A percentile compares a stretch with the other conserved stretches of the same genome.
Conservation (phyloP, 2,888 invertebrate species). For the Parasteatoda lunata region DNA sequence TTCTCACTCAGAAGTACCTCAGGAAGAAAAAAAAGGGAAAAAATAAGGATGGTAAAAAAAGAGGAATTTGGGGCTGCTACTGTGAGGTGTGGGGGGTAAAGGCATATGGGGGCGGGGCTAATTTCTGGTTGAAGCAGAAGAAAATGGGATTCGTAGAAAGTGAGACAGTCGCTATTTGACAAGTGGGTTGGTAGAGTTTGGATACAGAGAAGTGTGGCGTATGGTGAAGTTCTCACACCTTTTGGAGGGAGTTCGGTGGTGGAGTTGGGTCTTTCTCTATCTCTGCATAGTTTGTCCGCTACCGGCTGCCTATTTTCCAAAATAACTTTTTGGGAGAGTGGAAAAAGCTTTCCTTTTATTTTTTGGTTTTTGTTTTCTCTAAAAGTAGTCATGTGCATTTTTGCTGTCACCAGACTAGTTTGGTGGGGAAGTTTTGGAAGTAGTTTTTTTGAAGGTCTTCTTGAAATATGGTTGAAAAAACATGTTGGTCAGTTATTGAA, state of each 20-base stretch:
- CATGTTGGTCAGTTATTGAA: neutral
- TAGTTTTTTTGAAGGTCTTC: neutral
- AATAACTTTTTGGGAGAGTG: conserved; percentile 24
- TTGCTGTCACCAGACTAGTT: neutral
- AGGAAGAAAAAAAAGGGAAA: neutral
- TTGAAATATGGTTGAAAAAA: neutral
- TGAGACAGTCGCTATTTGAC: conserved; percentile 66
- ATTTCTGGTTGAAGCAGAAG: conserved; percentile 61
- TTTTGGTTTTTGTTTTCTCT: neutral
- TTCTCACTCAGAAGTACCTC: conserved; percentile 12
- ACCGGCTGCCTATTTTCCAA: conserved; percentile 45
- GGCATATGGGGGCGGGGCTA: conserved; percentile 48
- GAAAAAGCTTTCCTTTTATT: neutral
- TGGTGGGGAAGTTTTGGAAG: neutral
- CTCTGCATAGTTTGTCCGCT: conserved; percentile 8
- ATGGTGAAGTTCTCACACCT: conserved; percentile 64
- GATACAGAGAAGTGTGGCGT: conserved; percentile 58
- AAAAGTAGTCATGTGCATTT: neutral
- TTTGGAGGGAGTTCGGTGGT: conserved; percentile 6
- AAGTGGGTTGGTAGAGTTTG: conserved; percentile 49
- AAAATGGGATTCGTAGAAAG: conserved; percentile 62
- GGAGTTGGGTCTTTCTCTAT: neutral
- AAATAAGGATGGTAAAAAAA: conserved; percentile 19
- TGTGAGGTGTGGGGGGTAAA: conserved; percentile 14
- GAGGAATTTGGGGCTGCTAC: conserved; percentile 8